These are phyloP conservation scores for Muscina levida DNA, from an alignment of 2,888 invertebrate genomes.

Conservation along the genomic window DNA sequence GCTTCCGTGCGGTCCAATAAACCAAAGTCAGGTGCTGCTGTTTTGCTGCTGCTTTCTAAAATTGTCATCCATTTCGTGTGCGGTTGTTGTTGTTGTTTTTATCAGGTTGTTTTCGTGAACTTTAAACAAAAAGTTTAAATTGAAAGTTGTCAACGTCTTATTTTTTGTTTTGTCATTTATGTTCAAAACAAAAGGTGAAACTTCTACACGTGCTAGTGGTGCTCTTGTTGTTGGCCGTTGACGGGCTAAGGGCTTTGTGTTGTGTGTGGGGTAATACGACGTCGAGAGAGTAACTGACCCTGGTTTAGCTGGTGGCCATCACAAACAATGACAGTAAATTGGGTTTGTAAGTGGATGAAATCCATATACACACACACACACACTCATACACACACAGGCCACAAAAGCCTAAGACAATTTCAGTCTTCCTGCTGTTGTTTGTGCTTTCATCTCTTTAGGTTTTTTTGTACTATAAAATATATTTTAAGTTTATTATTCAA, in stretches of 20 bases:
- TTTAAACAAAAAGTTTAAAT: constrained; percentile 45
- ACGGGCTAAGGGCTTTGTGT: no score
- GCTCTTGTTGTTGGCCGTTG: neutral
- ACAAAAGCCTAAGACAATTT: constrained; percentile 39
- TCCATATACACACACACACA: constrained; percentile 27
- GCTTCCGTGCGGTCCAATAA: neutral
- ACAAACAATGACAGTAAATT: constrained; percentile 10
- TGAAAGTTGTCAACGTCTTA: constrained; percentile 41
- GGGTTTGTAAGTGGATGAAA: constrained; percentile 17
- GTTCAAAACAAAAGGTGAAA: constrained; percentile 18
- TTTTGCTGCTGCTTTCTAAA: neutral
- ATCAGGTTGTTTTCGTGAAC: neutral
- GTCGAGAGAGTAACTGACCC: neutral
- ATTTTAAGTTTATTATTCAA: no score
- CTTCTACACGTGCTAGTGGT: constrained; percentile 19
- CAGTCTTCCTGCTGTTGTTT: constrained; percentile 23
- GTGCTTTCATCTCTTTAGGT: constrained; percentile 12
- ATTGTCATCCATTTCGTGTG: constrained; percentile 5
- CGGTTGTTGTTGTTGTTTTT: no score
- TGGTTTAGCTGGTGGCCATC: neutral
- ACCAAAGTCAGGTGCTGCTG: constrained; percentile 1
- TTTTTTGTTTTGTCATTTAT: neutral
- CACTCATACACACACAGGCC: constrained; percentile 39
- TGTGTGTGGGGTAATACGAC: neutral
- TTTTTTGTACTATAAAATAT: neutral